A percentile compares a stretch with the other conserved stretches of the same genome.
These are phyloP conservation scores for Antechinus stuartii DNA, from an alignment of 2,113 vertebrate genomes.

Conservation along the genomic window DNA sequence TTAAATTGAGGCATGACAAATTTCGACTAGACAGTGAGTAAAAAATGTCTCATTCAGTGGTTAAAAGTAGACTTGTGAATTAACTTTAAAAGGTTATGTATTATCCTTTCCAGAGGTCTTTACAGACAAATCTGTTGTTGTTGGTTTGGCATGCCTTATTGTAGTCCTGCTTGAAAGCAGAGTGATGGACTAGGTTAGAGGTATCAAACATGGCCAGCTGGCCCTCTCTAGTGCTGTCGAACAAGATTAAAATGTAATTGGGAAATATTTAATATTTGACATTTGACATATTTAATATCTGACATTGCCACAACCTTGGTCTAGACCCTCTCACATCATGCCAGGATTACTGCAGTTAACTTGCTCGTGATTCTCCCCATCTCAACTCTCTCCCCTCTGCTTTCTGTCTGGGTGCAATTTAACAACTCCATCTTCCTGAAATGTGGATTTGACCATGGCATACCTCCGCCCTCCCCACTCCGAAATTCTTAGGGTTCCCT, in stretches of 20 bases:
- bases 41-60: conserved; percentile 23
- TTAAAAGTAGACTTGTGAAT: conserved; percentile 15
- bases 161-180: not conserved
- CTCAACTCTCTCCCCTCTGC: too few relatives aligned
- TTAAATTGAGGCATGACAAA: conserved; percentile 43
- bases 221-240: not conserved
- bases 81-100: conserved; percentile 10
- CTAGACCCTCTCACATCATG: too few relatives aligned
- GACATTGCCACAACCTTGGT: too few relatives aligned
- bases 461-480: too few relatives aligned
- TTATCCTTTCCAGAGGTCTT: not conserved
- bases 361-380: too few relatives aligned
- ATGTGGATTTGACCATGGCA: too few relatives aligned
- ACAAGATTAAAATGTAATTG: not conserved
- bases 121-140: conserved; percentile 13
- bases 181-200: not conserved
- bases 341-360: too few relatives aligned
- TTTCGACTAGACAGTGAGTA: conserved; percentile 31
- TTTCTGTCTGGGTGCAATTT: too few relatives aligned
- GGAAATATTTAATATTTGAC: not conserved
- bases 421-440: too few relatives aligned
- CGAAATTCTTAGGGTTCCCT: too few relatives aligned
- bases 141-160: conserved; percentile 28
- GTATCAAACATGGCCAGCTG: not conserved
- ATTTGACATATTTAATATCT: too few relatives aligned